Evolutionary conservation across 2,797 vertebrate genomes (phyloP), one percentile per base, ranked within the genome.

Genomic region (Poliocrania exsul): DNA sequence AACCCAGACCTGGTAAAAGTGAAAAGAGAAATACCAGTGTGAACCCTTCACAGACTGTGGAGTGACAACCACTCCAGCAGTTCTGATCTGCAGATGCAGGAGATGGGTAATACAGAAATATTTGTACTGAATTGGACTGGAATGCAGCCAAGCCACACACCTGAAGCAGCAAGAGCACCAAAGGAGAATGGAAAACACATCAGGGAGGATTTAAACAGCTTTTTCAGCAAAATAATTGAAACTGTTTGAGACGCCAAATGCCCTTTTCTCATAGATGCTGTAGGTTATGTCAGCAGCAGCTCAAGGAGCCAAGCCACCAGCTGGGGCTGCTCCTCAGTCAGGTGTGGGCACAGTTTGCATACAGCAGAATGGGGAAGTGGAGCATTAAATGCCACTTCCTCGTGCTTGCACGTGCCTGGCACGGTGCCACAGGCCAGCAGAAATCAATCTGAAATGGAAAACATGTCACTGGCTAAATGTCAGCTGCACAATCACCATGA

Each of bases 401-500:
- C 14, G 4, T 2, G 18, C 71, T 85, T 85, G 61, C 53, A 91
- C 88, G 61, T 6, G 53, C 51, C 47, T 49, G 80, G n/a, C 56
- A 46, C 2, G 23, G 29, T 82, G 56, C 67, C 84, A 67, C n/a
- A 71, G 31, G 82, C 1, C 0, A 54, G 38, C 3, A 89, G 60
- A 91, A 91, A 95, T 87, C 67, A 40, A 60, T 71, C 1, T 64
- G 21, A 80, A 87, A 42, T 5, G 18, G 75, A 47, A 90, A 94
- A 87, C 87, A 73, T 26, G 42, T 74, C 81, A 81, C 53, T 33
- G 53, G 78, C 69, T 92, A 82, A 93, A 91, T 65, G 61, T 87
- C 81, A 94, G 60, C 65, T 82, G 46, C 58, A 81, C 54, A 78
- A 57, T 49, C 28, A 40, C 12, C 5, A 54, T 31, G 57, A 92